These are phyloP conservation scores for Myotis brandtii DNA, from an alignment of 2,113 vertebrate species.

Conservation along the genomic window DNA sequence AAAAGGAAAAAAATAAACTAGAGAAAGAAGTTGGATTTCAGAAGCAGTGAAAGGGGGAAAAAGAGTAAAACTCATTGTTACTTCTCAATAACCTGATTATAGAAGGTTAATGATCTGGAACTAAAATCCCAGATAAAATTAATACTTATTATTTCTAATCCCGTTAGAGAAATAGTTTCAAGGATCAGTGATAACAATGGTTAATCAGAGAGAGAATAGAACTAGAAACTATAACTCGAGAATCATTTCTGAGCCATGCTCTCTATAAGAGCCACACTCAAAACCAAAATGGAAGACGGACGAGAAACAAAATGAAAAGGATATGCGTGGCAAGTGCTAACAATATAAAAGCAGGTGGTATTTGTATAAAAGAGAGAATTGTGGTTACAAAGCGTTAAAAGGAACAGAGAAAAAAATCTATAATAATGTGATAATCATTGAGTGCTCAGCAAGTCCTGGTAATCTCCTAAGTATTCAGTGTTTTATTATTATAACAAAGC, in stretches of 20 bases:
- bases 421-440: not conserved
- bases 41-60: not conserved
- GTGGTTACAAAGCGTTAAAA: not conserved
- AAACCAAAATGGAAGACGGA: not conserved
- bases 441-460: not conserved
- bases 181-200: not conserved
- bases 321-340: not conserved
- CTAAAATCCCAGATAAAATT: not conserved
- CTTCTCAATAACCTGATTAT: not conserved
- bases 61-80: not conserved
- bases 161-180: not conserved
- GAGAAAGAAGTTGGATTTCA: not conserved
- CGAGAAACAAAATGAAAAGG: not conserved
- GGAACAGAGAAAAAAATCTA: not conserved
- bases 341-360: not conserved
- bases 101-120: not conserved
- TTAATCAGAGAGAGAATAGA: not conserved
- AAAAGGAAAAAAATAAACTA: not conserved
- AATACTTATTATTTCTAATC: not conserved
- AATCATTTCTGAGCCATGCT: not conserved
- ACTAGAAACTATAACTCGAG: not conserved
- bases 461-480: not conserved
- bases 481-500: not conserved
- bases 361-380: not conserved
- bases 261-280: not conserved